These are phyloP conservation scores for Heliconius hewitsoni DNA, from an alignment of 1,140 invertebrate species.

Conservation along the genomic window DNA sequence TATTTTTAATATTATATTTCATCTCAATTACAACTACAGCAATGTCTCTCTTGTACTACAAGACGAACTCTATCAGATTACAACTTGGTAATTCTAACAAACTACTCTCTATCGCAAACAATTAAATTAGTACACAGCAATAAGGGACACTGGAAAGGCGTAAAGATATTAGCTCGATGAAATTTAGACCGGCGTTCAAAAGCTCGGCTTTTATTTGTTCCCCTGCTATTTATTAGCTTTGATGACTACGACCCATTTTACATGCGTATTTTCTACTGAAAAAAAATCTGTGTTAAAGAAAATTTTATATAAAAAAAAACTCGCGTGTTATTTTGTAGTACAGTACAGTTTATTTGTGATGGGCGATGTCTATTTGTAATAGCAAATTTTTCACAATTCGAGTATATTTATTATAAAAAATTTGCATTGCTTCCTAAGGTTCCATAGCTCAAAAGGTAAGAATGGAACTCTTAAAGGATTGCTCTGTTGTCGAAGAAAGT, in stretches of 20 bases:
- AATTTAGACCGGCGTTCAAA: slow-evolving; percentile 46
- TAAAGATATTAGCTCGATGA: slow-evolving; percentile 37
- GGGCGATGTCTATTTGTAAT: too few species aligned
- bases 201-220: slow-evolving; percentile 54
- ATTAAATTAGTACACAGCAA: slow-evolving; percentile 1
- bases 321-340: too few species aligned
- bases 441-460: too few species aligned
- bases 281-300: background rate
- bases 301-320: too few species aligned
- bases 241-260: slow-evolving; percentile 45
- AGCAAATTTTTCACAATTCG: too few species aligned
- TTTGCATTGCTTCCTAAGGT: too few species aligned
- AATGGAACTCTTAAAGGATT: too few species aligned
- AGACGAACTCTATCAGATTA: background rate
- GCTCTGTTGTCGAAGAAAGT: too few species aligned
- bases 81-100: background rate
- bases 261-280: slow-evolving; percentile 27
- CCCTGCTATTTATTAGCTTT: slow-evolving; percentile 60
- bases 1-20: too few species aligned
- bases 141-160: slow-evolving; percentile 12
- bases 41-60: background rate
- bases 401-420: too few species aligned
- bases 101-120: background rate
- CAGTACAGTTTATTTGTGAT: too few species aligned
- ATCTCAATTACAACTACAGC: background rate